Conservation (phyloP, 2,888 invertebrate species). For the Cryptocephalus primarius region DNA sequence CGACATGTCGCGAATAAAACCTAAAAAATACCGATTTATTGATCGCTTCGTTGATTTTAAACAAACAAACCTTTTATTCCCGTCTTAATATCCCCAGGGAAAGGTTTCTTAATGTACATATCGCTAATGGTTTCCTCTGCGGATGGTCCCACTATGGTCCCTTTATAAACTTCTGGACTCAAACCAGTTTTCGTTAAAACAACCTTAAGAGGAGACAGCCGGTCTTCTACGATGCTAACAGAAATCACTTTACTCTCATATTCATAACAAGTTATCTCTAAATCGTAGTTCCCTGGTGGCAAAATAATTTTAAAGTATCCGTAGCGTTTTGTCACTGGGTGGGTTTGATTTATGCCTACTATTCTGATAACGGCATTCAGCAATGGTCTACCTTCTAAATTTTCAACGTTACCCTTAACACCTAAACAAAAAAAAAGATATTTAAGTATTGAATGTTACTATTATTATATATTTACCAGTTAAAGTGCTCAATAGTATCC, state of each 20-base stretch:
- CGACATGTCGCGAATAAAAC: constrained; percentile 47
- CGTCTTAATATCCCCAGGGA: constrained; percentile 14
- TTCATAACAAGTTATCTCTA: constrained; percentile 50
- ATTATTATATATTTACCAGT: constrained; percentile 40
- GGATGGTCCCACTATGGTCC: constrained; percentile 6
- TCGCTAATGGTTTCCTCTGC: constrained; percentile 9
- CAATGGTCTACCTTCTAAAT: constrained; percentile 52
- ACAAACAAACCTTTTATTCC: constrained; percentile 21
- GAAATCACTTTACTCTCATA: constrained; percentile 43
- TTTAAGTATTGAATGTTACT: not conserved
- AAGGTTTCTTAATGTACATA: constrained; percentile 14
- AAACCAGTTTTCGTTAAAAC: constrained; percentile 8
- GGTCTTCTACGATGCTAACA: constrained; percentile 36
- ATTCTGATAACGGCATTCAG: constrained; percentile 62
- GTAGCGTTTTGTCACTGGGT: constrained; percentile 54
- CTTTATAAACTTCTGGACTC: constrained; percentile 5
- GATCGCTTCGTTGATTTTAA: not conserved
- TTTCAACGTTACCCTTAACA: constrained; percentile 58
- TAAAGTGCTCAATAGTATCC: constrained; percentile 48
- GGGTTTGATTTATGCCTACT: constrained; percentile 43
- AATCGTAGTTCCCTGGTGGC: constrained; percentile 53
- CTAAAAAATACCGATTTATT: no score
- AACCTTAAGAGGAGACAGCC: constrained; percentile 32
- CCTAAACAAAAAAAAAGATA: constrained; percentile 38
- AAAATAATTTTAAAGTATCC: constrained; percentile 64